Evolutionary conservation across 1,140 invertebrate genomes (phyloP), one percentile per base, ranked within the genome.

Genomic region (Sminthurides bifidus): DNA sequence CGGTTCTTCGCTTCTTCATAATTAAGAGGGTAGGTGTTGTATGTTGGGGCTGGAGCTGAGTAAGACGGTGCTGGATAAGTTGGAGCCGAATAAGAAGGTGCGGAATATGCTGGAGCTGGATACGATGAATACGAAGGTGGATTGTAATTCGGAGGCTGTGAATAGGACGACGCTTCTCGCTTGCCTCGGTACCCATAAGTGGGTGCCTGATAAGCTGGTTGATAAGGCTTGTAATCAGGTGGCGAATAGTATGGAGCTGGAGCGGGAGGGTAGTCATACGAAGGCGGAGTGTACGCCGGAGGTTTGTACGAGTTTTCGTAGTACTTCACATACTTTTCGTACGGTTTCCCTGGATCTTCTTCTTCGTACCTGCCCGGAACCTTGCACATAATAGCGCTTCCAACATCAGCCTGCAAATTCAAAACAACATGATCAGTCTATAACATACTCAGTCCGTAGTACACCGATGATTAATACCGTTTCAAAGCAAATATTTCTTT

Each of bases 321-420:
- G 17, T 33, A n/a, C n/a, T 55, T 46, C 15, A 37, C 26, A 33
- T 52, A 56, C 5, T 50, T 45, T 15, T 46, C 35, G 21, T 59
- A 59, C n/a, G 33, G 17, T 26, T 54, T 29, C 14, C 49, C 50
- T 23, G 33, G 27, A 31, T 52, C 29, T 27, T 59, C 57, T 14
- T 64, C 58, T 31, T 55, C 58, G 26, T 58, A 60, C 21, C 55
- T 59, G 8, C 49, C 48, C 27, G 49, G 38, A 3, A 64, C 58
- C 24, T 58, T 37, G 23, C 62, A 64, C 58, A 60, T 60, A 41
- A 64, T 55, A n/a, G 62, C 52, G 17, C 58, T 54, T 30, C 62
- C 62, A 12, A 58, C 30, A 37, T 64, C 62, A 48, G 62, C 62
- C 62, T 64, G 41, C 30, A 52, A 58, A 40, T 27, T 10, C 23